phyloP scores from a whole-genome alignment of 2,113 vertebrate genomes.

The Pterocles orientalis region DNA sequence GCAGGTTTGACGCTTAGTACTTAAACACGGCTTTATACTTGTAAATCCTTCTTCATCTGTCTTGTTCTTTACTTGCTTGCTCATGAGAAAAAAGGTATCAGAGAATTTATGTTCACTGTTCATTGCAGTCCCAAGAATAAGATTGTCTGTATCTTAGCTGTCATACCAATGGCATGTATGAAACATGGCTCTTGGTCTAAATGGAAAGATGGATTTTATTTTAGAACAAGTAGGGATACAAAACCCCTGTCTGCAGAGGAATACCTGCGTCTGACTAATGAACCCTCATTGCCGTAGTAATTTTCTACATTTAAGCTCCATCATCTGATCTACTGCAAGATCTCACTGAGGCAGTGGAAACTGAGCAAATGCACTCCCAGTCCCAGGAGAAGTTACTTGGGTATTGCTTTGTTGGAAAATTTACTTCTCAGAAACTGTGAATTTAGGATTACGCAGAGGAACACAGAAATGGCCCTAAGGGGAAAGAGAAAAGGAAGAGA shows the following conservation, averaged over 20 bases:
- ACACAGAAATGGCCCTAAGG: background rate
- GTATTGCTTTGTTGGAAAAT: background rate
- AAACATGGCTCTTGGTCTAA: background rate
- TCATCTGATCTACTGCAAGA: background rate
- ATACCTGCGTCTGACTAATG: background rate
- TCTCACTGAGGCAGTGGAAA: background rate
- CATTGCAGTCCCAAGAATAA: background rate
- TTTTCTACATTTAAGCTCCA: background rate
- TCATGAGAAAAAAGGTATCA: background rate
- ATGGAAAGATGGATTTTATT: background rate
- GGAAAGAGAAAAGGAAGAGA: background rate
- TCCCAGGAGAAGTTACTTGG: background rate
- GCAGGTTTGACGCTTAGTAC: background rate
- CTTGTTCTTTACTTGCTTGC: background rate
- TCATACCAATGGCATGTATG: background rate
- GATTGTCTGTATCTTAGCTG: background rate
- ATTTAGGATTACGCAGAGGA: background rate
- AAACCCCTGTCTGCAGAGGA: background rate
- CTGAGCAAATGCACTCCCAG: background rate
- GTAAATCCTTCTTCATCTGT: background rate
- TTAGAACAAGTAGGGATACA: background rate
- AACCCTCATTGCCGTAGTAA: background rate
- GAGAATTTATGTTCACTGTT: background rate
- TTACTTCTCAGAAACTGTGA: background rate
- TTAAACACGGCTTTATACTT: background rate